Evolutionary conservation across 2,888 invertebrate species (phyloP), one percentile per base, ranked within the genome.

Genomic region (Tetanocera ferruginea): DNA sequence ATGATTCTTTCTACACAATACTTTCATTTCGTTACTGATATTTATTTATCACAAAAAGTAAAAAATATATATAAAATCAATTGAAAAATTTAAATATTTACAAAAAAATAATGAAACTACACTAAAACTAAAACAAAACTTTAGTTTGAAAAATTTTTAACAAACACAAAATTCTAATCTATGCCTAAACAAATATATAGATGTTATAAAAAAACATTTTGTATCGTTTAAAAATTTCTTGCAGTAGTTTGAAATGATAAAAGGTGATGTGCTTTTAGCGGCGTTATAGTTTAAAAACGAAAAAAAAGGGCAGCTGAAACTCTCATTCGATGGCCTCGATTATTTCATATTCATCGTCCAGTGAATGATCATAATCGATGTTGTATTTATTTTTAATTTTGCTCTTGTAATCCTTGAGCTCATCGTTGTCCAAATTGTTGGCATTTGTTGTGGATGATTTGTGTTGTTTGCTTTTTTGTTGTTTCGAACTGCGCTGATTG

Each of bases 281-380:
- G n/a, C n/a, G n/a, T 2, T 11, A 2, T 11, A 43, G 14, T 8
- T 8, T 37, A 8, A 1, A 6, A 37, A 8, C 11, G 3, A 43
- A 43, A 43, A 43, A 43, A 14, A 43, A 43, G 3, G 43, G 43
- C 11, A 43, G 43, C 11, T 43, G 43, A 55, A 31, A n/a, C 8
- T 34, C 51, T 86, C 81, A 90, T 85, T 90, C 90, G 82, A 89
- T 87, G 86, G 90, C 89, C 85, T 90, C 89, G 82, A 90, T 90
- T 86, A 90, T 89, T 87, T 90, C 90, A 84, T 90, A 90, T 86
- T 89, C 89, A 84, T 89, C 90, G 81, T 90, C 90, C 80, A 89
- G 85, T 80, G 89, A 88, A 85, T 89, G 88, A 84, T 90, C 90
- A 82, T 90, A 90, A 86, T 90, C 90, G 85, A 90, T 90, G 80